A percentile compares a stretch with the other conserved stretches of the same genome.
phyloP scores from a whole-genome alignment of 2,113 vertebrate species.

The Leptobrachium leishanense region DNA sequence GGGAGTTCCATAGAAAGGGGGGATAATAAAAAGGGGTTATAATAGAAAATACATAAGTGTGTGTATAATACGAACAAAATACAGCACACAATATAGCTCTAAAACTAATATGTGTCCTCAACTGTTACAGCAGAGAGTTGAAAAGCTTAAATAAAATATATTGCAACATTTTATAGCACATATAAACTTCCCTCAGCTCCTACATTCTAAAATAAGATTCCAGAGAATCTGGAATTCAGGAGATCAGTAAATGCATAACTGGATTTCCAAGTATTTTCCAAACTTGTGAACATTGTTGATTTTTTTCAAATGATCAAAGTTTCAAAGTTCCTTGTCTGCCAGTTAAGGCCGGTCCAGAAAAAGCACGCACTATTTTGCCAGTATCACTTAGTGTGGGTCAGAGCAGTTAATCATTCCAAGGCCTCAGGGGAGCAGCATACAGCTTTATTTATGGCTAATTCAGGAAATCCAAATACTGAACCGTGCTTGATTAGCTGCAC shows the following conservation, averaged over 20 bases:
- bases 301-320: constrained; percentile 27
- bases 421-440: constrained; percentile 80
- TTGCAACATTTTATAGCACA: too few species aligned
- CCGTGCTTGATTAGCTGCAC: constrained; percentile 91
- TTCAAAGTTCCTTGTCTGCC: constrained; percentile 52
- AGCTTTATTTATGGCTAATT: constrained; percentile 89
- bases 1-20: too few species aligned
- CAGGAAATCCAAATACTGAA: constrained; percentile 89
- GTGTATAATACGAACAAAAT: too few species aligned
- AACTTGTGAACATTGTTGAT: constrained; percentile 51
- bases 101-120: too few species aligned
- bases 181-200: too few species aligned
- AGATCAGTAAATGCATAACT: background rate
- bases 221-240: background rate
- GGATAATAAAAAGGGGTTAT: too few species aligned
- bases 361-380: constrained; percentile 62
- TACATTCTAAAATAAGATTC: too few species aligned
- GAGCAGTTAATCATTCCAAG: constrained; percentile 85
- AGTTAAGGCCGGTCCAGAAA: constrained; percentile 56
- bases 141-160: too few species aligned
- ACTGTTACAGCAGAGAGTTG: too few species aligned
- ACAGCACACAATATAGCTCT: too few species aligned
- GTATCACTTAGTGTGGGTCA: constrained; percentile 84
- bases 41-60: too few species aligned
- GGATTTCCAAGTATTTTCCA: constrained; percentile 56